Conservation (phyloP, 2,888 invertebrate genomes). For the Oxycera nigricornis region DNA sequence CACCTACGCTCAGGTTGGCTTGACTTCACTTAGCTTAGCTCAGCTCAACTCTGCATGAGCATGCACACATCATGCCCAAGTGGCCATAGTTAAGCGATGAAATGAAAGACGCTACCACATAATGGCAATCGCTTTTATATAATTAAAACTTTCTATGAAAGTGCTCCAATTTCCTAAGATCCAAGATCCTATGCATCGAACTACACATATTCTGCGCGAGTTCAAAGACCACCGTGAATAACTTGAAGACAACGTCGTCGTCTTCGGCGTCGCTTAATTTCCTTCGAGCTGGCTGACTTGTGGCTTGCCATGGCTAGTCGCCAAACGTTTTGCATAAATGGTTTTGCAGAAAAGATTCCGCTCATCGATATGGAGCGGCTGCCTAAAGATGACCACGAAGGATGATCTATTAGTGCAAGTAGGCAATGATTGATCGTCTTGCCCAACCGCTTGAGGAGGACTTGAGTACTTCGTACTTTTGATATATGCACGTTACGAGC, state of each 20-base stretch:
- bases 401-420: constrained; percentile 26
- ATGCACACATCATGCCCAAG: background rate
- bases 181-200: constrained; percentile 41
- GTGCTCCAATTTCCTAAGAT: constrained; percentile 46
- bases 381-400: constrained; percentile 24
- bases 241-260: constrained; percentile 26
- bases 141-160: constrained; percentile 45
- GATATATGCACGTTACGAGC: no score
- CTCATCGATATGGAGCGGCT: constrained; percentile 1
- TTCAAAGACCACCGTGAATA: constrained; percentile 33
- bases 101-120: constrained; percentile 33
- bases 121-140: constrained; percentile 33
- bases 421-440: constrained; percentile 25
- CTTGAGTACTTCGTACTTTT: background rate
- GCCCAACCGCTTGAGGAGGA: background rate
- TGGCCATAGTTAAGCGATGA: constrained; percentile 3
- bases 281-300: background rate
- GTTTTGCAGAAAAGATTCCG: constrained; percentile 14
- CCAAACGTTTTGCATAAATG: constrained; percentile 32
- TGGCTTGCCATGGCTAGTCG: background rate
- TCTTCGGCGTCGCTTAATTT: constrained; percentile 32
- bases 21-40: no score
- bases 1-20: background rate
- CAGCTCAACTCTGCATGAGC: background rate
- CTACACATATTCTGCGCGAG: constrained; percentile 30